Evolutionary conservation across 2,797 vertebrate species (phyloP).

Genomic region (Miichthys miiuy): DNA sequence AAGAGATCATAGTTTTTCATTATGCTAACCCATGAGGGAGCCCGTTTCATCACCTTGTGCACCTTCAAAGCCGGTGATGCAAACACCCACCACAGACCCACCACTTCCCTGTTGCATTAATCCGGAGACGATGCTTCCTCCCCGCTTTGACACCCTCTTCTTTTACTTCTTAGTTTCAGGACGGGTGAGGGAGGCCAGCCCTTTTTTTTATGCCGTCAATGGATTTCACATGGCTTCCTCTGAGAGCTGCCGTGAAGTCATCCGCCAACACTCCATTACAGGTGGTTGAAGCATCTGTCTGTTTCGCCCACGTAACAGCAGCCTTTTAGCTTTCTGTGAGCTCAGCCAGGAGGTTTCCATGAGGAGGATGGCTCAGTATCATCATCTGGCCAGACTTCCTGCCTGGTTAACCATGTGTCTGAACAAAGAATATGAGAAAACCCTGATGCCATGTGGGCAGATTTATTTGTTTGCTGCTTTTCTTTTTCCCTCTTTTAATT

Average conservation of each 20-base stretch:
- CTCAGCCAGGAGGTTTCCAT: conserved; percentile 53
- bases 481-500: neutral
- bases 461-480: neutral
- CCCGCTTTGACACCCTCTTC: conserved; percentile 44
- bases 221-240: conserved; percentile 61
- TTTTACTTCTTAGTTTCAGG: conserved; percentile 47
- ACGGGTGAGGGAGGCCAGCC: conserved; percentile 43
- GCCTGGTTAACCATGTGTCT: conserved; percentile 35
- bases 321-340: conserved; percentile 26
- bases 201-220: conserved; percentile 22
- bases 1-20: conserved; percentile 29
- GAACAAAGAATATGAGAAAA: conserved; percentile 10
- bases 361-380: conserved; percentile 27
- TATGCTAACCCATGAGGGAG: conserved; percentile 9
- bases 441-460: neutral
- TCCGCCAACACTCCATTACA: conserved; percentile 71
- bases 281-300: conserved; percentile 67
- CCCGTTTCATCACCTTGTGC: conserved; percentile 1
- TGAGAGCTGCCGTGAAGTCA: conserved; percentile 67
- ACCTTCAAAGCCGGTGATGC: conserved; percentile 28
- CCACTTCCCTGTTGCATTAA: conserved; percentile 38
- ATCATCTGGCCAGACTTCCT: conserved; percentile 47
- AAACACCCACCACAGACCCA: conserved; percentile 55
- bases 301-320: conserved; percentile 49
- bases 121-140: conserved; percentile 55